Base-by-base conservation (phyloP, 2,797 vertebrate genomes). In the Pipistrellus pipistrellus region DNA sequence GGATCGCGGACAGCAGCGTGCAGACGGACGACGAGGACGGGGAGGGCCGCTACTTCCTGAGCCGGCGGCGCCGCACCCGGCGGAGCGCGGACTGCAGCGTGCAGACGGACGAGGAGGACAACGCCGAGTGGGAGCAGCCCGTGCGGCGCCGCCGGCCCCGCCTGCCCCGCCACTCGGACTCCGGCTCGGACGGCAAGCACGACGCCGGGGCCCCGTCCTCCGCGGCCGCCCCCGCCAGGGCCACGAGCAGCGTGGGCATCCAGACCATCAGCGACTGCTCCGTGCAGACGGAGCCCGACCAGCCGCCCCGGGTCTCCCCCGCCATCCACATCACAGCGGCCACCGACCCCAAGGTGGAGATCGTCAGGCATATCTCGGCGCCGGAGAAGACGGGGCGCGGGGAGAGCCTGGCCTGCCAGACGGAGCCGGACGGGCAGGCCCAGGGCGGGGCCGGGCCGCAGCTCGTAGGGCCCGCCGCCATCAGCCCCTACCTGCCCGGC, bases 21-120 rank as follows among this genome's bases (percentile, higher is more conserved):
- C 99, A 99, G 99, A 99, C 99, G 0, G 99, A 99, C 0, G 99
- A 99, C 27, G 99, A 99, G 98, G 99, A 99, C 0, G 99, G 98
- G 0, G 99, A 99, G 90, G 99, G 99, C 71, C 98, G 99, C 88
- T 99, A 98, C 97, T 98, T 99, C 93, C 98, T 99, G 96, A 99
- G 98, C 0, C 98, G 99, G 38, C 98, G 99, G 44, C 99, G 99
- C 86, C 98, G 99, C 94, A 98, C 98, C 0, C 98, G 99, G 62
- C 99, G 99, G 72, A 99, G 99, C 21, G 98, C 99, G 0, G 99
- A 99, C 98, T 99, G 99, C 98, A 99, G 99, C 0, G 99, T 99
- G 91, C 99, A 99, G 98, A 99, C 99, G 0, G 99, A 99, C 0
- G 99, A 99, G 25, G 99, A 99, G 94, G 99, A 99, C 97, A 99